phyloP scores from a whole-genome alignment of 23 tunicate species.

The Aplidium turbinatum region DNA sequence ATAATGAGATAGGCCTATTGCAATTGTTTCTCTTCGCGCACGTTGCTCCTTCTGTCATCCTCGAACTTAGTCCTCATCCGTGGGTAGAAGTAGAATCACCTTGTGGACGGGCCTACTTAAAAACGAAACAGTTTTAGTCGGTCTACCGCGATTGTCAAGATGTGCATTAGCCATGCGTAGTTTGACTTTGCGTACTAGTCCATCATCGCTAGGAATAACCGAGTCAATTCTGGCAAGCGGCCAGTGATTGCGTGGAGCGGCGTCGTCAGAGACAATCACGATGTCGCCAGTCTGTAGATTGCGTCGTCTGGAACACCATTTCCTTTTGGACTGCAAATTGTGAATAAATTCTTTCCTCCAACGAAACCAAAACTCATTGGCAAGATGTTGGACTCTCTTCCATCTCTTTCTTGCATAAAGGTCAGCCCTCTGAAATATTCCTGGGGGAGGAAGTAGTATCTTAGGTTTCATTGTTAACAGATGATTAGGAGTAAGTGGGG shows the following conservation, averaged over 20 bases:
- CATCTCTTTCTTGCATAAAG: slow-evolving; percentile 13
- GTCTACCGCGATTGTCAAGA: background rate
- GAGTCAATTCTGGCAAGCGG: background rate
- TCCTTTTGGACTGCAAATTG: background rate
- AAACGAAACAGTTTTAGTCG: background rate
- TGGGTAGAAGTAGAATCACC: slow-evolving; percentile 25
- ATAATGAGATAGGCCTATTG: too few relatives aligned
- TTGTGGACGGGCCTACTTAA: slow-evolving; percentile 22
- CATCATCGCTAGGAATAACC: slow-evolving; percentile 3
- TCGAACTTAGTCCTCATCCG: too few relatives aligned
- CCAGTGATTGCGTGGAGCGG: slow-evolving; percentile 11
- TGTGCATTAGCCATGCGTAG: background rate
- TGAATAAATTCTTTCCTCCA: slow-evolving; percentile 30
- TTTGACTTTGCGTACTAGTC: slow-evolving; percentile 13
- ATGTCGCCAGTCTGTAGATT: slow-evolving; percentile 21
- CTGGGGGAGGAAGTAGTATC: slow-evolving; percentile 26
- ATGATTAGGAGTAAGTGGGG: slow-evolving; percentile 40
- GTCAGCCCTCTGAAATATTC: slow-evolving; percentile 11
- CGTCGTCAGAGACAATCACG: slow-evolving; percentile 1
- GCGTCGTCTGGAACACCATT: background rate
- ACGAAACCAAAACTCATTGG: slow-evolving; percentile 30
- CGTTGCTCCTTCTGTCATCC: too few relatives aligned
- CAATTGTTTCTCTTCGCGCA: too few relatives aligned
- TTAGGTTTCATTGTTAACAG: slow-evolving; percentile 24
- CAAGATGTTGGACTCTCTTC: slow-evolving; percentile 21